These are phyloP conservation scores for Anticlea derivata DNA, from an alignment of 2,888 invertebrate species.

Conservation along the genomic window DNA sequence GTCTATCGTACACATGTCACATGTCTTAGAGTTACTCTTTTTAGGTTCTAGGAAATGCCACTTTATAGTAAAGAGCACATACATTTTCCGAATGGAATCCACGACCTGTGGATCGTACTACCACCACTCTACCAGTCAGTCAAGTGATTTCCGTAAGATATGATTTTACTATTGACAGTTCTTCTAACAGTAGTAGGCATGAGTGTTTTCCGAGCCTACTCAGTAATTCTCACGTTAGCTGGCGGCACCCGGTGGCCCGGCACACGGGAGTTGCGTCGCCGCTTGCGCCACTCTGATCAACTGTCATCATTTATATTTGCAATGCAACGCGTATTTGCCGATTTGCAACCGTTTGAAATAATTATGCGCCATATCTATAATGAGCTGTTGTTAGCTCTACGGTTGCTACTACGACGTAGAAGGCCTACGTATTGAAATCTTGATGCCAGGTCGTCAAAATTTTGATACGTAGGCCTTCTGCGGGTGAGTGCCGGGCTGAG, in stretches of 20 bases:
- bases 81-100: too few relatives aligned
- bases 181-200: background rate
- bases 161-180: background rate
- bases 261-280: conserved; percentile 21
- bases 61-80: too few relatives aligned
- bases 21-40: too few relatives aligned
- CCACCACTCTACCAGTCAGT: too few relatives aligned
- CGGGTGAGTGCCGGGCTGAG: too few relatives aligned
- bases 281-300: conserved; percentile 30
- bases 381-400: conserved; percentile 14
- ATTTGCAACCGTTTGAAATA: conserved; percentile 33
- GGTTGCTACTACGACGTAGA: background rate
- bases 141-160: background rate
- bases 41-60: too few relatives aligned
- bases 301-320: conserved; percentile 34
- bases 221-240: conserved; percentile 17
- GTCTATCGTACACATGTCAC: too few relatives aligned
- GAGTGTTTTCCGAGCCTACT: conserved; percentile 5
- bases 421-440: background rate
- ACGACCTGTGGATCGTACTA: too few relatives aligned
- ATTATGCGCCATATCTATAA: conserved; percentile 21
- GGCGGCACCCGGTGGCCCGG: conserved; percentile 17
- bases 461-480: too few relatives aligned
- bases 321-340: conserved; percentile 27
- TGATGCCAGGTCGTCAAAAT: too few relatives aligned